Base-by-base conservation (phyloP, 2,888 invertebrate species). In the Stenoptilia bipunctidactyla region DNA sequence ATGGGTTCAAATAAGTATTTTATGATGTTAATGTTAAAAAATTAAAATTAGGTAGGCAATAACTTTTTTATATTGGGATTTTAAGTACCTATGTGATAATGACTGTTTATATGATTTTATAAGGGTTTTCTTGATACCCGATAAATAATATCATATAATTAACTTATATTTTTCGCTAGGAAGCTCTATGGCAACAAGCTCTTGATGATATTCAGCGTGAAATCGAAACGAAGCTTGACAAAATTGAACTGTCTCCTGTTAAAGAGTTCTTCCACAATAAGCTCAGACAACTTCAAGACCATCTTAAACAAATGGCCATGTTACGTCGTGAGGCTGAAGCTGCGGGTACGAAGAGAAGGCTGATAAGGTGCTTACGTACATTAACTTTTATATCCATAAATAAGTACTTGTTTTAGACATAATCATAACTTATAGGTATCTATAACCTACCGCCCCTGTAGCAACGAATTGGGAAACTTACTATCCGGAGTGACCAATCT, bases 281-380 rank as follows among this genome's bases (percentile, higher is more conserved):
- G 54, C 60, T 91, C 41, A 84, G 84, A 47, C 66, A 74, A 15
- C 58, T 91, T 33, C 89, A 90, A 52, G 87, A 89, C 1, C 87
- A 87, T 46, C 64, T 91, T 36, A 88, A 87, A 51, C 73, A 85
- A 35, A 72, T 91, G 56, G 80, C 86, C 0, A 79, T 85, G 1
- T 55, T 89, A 50, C 85, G 87, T 39, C 74, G 80, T 25, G 89
- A 90, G 40, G 87, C 85, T 1, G 90, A 92, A 45, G 92, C 92
- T 0, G 92, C 92, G 2, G 92, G 91, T 2, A 87, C 90, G 1
- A 91, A 90, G 61, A 84, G 74, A 40, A 89, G 85, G 60, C 69
- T 90, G 13, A 66, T 92, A 13, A 87, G 85, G 88, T 88, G 58
- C 27, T n/a, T n/a, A n/a, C n/a, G n/a, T n/a, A n/a, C n/a, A n/a